These are phyloP conservation scores for Hydrolagus colliei DNA, from an alignment of 2,797 vertebrate species.

Conservation along the genomic window DNA sequence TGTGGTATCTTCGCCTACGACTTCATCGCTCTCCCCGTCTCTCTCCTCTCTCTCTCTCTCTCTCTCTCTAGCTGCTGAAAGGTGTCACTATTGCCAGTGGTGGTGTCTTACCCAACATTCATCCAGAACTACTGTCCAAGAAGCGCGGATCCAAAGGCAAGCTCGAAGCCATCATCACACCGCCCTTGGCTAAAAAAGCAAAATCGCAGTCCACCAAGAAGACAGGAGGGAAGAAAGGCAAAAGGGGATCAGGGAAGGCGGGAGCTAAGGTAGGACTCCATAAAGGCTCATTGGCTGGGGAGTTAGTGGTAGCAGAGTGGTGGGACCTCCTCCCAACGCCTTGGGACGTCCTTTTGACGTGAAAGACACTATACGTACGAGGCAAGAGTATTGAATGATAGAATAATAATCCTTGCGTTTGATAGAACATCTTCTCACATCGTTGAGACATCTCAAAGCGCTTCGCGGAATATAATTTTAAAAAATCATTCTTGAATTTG, in stretches of 20 bases:
- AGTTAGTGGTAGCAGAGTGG: too few relatives aligned
- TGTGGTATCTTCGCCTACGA: too few relatives aligned
- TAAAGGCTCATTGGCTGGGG: background rate
- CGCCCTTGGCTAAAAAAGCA: constrained; percentile 81
- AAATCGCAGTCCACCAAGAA: constrained; percentile 79
- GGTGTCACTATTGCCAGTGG: constrained; percentile 95
- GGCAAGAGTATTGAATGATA: too few relatives aligned
- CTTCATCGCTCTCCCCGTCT: background rate
- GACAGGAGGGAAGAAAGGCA: constrained; percentile 73
- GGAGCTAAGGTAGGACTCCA: constrained; percentile 21
- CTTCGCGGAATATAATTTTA: too few relatives aligned
- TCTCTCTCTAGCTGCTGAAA: constrained; percentile 71
- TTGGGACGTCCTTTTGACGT: too few relatives aligned
- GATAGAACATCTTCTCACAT: too few relatives aligned
- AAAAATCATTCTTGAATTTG: too few relatives aligned
- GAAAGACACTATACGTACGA: too few relatives aligned
- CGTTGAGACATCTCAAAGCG: too few relatives aligned
- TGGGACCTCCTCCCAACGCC: too few relatives aligned
- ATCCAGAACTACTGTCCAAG: constrained; percentile 89
- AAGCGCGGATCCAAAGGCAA: constrained; percentile 88
- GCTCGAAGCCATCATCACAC: constrained; percentile 82
- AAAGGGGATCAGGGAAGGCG: constrained; percentile 67
- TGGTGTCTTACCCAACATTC: constrained; percentile 93
- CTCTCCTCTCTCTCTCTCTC: background rate
- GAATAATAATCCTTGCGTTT: too few relatives aligned